These are phyloP conservation scores for Scytalopus superciliaris DNA, from an alignment of 2,113 vertebrate species.

Conservation along the genomic window DNA sequence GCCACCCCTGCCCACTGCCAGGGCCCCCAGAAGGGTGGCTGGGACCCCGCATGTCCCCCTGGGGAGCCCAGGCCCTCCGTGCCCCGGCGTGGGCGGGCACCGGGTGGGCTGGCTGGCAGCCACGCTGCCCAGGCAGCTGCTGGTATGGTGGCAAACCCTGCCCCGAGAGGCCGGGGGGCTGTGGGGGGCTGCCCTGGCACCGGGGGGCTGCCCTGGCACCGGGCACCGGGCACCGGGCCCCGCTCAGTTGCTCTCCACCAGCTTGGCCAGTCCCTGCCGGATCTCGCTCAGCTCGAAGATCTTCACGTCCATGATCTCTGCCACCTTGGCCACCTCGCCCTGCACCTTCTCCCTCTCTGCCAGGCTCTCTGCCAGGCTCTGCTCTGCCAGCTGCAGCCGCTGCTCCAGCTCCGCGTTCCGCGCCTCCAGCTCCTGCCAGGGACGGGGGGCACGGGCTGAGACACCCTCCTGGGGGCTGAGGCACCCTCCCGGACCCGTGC, in stretches of 20 bases:
- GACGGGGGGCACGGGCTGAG: rapidly evolving
- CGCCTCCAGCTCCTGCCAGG: slow-evolving; percentile 84
- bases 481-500: too few species aligned
- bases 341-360: slow-evolving; percentile 85
- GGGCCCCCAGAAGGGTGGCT: too few species aligned
- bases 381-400: slow-evolving; percentile 82
- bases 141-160: not conserved
- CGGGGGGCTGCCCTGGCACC: too few species aligned
- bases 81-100: not conserved
- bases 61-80: not conserved
- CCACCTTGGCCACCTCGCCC: slow-evolving; percentile 82
- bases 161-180: not conserved
- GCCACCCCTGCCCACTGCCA: not conserved
- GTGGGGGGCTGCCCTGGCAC: not conserved
- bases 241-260: slow-evolving; percentile 80
- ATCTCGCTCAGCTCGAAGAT: slow-evolving; percentile 94
- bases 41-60: too few species aligned
- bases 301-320: slow-evolving; percentile 92
- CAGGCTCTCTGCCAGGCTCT: slow-evolving; percentile 80
- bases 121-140: not conserved
- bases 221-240: too few species aligned
- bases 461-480: too few species aligned
- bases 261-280: slow-evolving; percentile 88
- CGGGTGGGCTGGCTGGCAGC: not conserved
- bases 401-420: slow-evolving; percentile 86